Conservation (phyloP, 2,113 vertebrate genomes). For the Tinamus guttatus region DNA sequence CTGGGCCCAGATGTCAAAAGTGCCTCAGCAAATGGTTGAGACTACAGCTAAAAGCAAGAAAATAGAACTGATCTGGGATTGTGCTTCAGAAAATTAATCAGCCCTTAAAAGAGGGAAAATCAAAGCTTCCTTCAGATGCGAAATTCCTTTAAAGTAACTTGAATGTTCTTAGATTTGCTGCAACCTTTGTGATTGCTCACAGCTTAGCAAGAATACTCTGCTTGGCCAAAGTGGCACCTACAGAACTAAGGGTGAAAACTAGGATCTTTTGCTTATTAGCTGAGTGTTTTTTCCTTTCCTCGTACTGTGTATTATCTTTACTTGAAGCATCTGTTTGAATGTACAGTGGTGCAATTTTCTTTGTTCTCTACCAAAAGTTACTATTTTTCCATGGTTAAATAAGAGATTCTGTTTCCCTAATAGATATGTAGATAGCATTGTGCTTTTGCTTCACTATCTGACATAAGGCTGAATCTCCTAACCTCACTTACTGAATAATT, state of each 20-base stretch:
- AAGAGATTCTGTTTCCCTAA: conserved; percentile 21
- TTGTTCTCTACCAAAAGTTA: neutral
- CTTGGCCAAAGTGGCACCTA: neutral
- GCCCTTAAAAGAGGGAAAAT: neutral
- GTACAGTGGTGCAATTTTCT: neutral
- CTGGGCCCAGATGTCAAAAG: neutral
- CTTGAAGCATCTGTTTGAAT: neutral
- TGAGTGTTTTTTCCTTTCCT: neutral
- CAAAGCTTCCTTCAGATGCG: neutral
- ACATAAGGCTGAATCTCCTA: conserved; percentile 36
- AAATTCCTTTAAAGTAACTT: neutral
- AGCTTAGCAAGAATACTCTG: neutral
- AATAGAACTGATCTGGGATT: neutral
- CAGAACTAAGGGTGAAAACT: neutral
- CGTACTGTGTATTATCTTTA: neutral
- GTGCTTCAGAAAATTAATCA: neutral
- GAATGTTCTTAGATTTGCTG: neutral
- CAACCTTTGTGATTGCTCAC: neutral
- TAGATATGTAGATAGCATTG: neutral
- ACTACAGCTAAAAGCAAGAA: neutral
- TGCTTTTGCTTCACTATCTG: conserved; percentile 9
- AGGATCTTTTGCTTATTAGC: neutral
- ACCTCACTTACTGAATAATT: conserved; percentile 64
- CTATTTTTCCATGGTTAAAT: neutral
- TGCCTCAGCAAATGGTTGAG: neutral